Evolutionary conservation across 2,888 invertebrate genomes (phyloP), one percentile per base, ranked within the genome.

Genomic region (Cordylochernes scorpioides): DNA sequence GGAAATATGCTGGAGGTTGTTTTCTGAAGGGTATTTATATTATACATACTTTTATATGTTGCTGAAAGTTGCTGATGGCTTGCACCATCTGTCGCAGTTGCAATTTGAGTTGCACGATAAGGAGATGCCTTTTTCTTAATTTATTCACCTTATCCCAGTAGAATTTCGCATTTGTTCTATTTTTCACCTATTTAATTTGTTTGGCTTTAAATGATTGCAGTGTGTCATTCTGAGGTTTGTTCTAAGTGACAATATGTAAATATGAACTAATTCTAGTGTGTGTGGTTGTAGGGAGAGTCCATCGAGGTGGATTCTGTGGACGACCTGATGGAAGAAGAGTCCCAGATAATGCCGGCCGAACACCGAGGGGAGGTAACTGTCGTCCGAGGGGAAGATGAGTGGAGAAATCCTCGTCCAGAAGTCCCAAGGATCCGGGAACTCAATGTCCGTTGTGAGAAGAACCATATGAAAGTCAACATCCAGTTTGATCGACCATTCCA

Each of bases 401-500:
- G 12, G 13, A 24, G 15, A 15, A 39, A 36, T 25, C 19, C 8
- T 19, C 67, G 73, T 25, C 71, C 77, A 13, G 82, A 84, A 49
- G 77, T 78, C 56, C 82, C 82, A 2, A 77, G 80, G 55, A 82
- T 84, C 46, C 80, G 80, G 55, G 74, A 78, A 48, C 58, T 47
- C 22, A 45, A 41, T 28, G 84, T 84, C 42, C 82, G 84, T 53
- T 84, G 84, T 56, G 84, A 84, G 55, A 84, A 84, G 55, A 80
- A 80, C 25, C 77, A 78, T 51, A 84, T 84, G 82, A 40, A 80
- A 29, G 82, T 84, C 32, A 80, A 80, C 54, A 77, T 84, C 46
- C 80, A 82, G 53, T 84, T 84, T 56, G 82, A 84, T 52, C 64
- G 82, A 26, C 82, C 84, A 10, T 84, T 84, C 58, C 80, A 82